Evolutionary conservation across 2,797 vertebrate genomes (phyloP), one percentile per base, ranked within the genome.

Genomic region (Hydrophis major): DNA sequence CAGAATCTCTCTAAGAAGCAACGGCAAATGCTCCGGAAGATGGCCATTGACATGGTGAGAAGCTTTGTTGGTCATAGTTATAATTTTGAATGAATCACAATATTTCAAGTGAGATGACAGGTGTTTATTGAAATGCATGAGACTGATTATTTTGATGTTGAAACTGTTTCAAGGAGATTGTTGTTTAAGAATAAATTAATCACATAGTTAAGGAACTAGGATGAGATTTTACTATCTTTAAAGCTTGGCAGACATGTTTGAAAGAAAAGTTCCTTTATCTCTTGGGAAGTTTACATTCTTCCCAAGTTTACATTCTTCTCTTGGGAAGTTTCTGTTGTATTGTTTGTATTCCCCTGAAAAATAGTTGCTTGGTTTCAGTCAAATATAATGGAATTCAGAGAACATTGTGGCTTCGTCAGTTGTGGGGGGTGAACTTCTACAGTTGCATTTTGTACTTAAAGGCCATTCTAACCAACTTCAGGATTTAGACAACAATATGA

Each of bases 31-130:
- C 97, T 99, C n/a, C 98, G 98, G 66, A 99, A 99, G 96, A 99
- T 99, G 98, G 98, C 97, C 95, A 99, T 99, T 0, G 99, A 99
- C 96, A 99, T 99, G 98, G 98, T 99, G 94, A 97, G 98, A 88
- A 11, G 14, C 0, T 0, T 4, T 0, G 1, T 32, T 37, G 14
- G 22, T 6, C 7, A 22, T n/a, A 3, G n/a, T 7, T 22, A 56
- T 28, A n/a, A 20, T 32, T 32, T 5, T 47, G 74, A 47, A 83
- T 83, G 74, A 25, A 83, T 83, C 37, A 47, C 20, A 83, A 42
- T 22, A 83, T 83, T 83, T 83, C 37, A 47, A 47, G 42, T 47
- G 37, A 83, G 37, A 83, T 47, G 74, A 47, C 74, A 47, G 22
- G 20, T 25, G 74, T 25, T 83, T 83, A 83, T 47, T 47, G 74